A percentile compares a stretch with the other conserved stretches of the same genome.
phyloP scores from a whole-genome alignment of 2,113 vertebrate species.

The Pollachius pollachius region DNA sequence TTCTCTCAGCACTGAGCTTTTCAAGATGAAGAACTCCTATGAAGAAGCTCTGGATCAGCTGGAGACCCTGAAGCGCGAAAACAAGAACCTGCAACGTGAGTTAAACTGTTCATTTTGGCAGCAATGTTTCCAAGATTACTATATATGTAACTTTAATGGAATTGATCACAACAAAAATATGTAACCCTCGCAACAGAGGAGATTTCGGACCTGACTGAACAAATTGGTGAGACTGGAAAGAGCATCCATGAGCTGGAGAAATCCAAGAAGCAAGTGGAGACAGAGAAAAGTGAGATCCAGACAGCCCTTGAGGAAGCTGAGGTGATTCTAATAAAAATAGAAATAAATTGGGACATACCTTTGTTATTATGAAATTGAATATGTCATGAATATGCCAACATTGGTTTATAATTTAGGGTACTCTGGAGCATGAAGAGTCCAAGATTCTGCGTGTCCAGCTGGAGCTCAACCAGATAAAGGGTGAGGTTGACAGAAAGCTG shows the following conservation, averaged over 20 bases:
- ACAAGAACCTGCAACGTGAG: constrained; percentile 57
- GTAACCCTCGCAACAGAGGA: constrained; percentile 6
- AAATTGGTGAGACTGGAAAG: constrained; percentile 37
- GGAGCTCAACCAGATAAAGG: too few relatives aligned
- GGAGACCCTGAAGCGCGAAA: constrained; percentile 53
- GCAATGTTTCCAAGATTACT: not conserved
- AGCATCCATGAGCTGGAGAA: constrained; percentile 48
- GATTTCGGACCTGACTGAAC: constrained; percentile 25
- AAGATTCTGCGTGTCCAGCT: too few relatives aligned
- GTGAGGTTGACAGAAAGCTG: too few relatives aligned
- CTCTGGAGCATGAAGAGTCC: too few relatives aligned
- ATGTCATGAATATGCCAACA: too few relatives aligned
- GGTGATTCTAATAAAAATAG: too few relatives aligned
- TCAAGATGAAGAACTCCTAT: constrained; percentile 60
- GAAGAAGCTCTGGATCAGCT: constrained; percentile 48
- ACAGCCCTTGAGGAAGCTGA: constrained; percentile 53
- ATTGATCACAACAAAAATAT: not conserved
- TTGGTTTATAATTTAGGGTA: too few relatives aligned
- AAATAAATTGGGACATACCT: too few relatives aligned
- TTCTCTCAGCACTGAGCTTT: constrained; percentile 53
- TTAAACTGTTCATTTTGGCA: not conserved
- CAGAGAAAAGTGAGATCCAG: constrained; percentile 49
- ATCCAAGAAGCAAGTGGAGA: constrained; percentile 45
- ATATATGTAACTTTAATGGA: not conserved
- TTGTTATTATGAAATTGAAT: too few relatives aligned